Conservation (phyloP, 2,113 vertebrate genomes). For the Zosterops pallidus region DNA sequence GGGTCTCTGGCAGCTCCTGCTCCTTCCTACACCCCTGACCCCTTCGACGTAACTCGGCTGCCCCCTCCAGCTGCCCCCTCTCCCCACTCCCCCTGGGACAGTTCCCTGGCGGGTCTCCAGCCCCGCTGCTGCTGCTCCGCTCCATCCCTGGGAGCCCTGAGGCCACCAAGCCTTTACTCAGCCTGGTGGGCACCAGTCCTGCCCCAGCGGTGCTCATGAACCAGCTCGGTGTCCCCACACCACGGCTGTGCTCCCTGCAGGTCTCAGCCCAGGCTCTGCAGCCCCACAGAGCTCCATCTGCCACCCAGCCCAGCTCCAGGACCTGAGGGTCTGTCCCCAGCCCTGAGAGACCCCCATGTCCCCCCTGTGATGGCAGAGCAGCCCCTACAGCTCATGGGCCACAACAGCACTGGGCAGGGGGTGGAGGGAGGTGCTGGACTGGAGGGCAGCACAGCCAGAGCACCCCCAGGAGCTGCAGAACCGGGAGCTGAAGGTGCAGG, state of each 20-base stretch:
- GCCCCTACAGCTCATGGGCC: accelerated
- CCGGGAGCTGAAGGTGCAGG: not conserved
- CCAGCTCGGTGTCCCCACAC: not conserved
- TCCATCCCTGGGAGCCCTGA: not conserved
- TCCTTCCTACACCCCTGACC: not conserved
- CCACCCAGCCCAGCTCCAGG: too few species aligned
- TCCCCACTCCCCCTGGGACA: not conserved
- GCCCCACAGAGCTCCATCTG: not conserved
- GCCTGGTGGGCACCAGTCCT: accelerated
- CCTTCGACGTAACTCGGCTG: slow-evolving; percentile 41
- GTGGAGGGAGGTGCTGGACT: accelerated
- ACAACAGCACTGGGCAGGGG: accelerated
- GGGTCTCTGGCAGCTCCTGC: slow-evolving; percentile 24
- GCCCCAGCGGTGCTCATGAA: accelerated
- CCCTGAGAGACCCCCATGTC: accelerated
- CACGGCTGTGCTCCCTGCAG: accelerated
- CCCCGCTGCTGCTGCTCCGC: accelerated
- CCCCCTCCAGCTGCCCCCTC: not conserved
- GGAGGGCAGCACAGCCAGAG: not conserved
- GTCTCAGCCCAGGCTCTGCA: not conserved
- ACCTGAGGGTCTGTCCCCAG: not conserved
- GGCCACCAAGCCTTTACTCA: not conserved
- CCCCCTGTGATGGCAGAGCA: accelerated
- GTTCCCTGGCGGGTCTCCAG: not conserved
- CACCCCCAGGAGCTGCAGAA: not conserved